A percentile compares a stretch with the other conserved stretches of the same genome.
Evolutionary conservation across 1,140 invertebrate species (phyloP).

Genomic region (Microplitis demolitor): DNA sequence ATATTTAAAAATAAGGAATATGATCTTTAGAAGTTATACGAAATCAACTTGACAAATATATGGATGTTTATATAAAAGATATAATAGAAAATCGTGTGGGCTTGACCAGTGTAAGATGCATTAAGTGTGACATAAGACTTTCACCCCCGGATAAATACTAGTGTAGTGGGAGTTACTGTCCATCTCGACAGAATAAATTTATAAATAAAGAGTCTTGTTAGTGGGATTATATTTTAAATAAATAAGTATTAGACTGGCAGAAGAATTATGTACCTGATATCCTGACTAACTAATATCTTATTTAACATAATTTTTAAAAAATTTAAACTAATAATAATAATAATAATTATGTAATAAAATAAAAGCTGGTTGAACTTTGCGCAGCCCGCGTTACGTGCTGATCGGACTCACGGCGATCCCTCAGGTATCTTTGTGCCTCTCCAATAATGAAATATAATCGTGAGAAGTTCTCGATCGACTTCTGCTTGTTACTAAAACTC

Average conservation of each 20-base stretch:
- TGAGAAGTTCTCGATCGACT: not conserved
- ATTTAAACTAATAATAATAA: not conserved
- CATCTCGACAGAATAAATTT: not conserved
- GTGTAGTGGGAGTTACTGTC: not conserved
- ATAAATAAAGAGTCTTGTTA: not conserved
- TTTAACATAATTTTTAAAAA: not conserved
- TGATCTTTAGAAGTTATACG: no score
- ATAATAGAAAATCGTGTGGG: not conserved
- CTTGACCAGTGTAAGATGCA: constrained; percentile 11
- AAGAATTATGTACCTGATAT: no score
- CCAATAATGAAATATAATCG: not conserved
- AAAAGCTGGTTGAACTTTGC: constrained; percentile 52
- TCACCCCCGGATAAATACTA: constrained; percentile 47
- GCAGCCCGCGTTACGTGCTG: constrained; percentile 17
- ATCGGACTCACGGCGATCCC: not conserved
- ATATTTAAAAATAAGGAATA: no score
- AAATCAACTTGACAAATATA: no score
- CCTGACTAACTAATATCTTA: no score
- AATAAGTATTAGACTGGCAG: not conserved
- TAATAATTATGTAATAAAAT: constrained; percentile 55
- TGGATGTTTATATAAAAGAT: not conserved
- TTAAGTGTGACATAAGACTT: constrained; percentile 44
- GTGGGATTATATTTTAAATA: not conserved
- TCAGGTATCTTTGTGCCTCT: not conserved
- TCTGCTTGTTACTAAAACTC: no score